phyloP scores from a whole-genome alignment of 1,140 invertebrate species.

The Lasioglossum albipes region DNA sequence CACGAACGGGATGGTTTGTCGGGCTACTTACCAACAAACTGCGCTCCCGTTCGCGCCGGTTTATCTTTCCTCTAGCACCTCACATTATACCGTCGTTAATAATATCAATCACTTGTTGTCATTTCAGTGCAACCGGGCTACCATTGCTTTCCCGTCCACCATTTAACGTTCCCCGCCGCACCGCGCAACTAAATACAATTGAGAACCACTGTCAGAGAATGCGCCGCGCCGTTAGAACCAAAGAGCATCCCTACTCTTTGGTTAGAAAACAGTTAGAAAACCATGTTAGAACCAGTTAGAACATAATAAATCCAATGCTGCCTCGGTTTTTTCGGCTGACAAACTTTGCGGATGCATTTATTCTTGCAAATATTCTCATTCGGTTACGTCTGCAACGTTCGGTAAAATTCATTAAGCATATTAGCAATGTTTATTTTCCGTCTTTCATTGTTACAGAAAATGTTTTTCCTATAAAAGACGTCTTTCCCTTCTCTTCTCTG shows the following conservation, averaged over 20 bases:
- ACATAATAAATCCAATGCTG: no score
- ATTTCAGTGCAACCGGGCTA: slow-evolving; percentile 45
- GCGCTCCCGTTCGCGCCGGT: slow-evolving; percentile 39
- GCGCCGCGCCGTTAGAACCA: not conserved
- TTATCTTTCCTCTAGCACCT: slow-evolving; percentile 33
- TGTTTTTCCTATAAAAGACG: not conserved
- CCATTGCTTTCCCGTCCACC: slow-evolving; percentile 1
- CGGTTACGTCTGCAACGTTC: no score
- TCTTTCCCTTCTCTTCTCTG: no score
- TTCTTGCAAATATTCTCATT: not conserved
- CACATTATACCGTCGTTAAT: slow-evolving; percentile 63
- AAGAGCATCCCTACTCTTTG: no score
- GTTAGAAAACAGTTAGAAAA: no score
- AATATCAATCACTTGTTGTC: slow-evolving; percentile 63
- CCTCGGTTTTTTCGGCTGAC: not conserved
- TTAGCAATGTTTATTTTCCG: no score
- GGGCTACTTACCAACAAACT: slow-evolving; percentile 43
- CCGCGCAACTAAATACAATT: not conserved
- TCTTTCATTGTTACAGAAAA: not conserved
- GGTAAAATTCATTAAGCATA: no score
- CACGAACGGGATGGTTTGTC: slow-evolving; percentile 11
- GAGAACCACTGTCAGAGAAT: slow-evolving; percentile 18
- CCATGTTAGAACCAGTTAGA: no score
- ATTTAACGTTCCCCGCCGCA: not conserved
- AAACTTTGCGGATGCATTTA: not conserved